Base-by-base conservation (phyloP, 2,113 vertebrate species). In the Eira barbara region DNA sequence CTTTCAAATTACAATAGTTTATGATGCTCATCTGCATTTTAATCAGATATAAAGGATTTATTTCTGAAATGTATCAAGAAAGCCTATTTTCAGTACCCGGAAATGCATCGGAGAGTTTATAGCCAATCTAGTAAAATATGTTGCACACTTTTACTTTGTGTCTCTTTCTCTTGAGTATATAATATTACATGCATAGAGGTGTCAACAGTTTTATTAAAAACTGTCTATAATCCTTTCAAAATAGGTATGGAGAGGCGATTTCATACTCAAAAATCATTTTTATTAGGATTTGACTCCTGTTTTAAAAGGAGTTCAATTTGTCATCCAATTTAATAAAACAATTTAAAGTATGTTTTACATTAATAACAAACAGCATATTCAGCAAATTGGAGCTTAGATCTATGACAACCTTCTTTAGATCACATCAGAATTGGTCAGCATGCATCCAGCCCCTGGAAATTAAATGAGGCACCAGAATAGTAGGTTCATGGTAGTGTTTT, bases 1-100 rank as follows among this genome's bases (percentile, higher is more conserved):
- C 71, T 98, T 98, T 98, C 89, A 98, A 97, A 98, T 98, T 98
- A 98, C 45, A 98, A 97, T 97, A 91, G 79, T 98, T 98, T 98
- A 98, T 98, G 93, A 95, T 96, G 47, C 84, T 98, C 39, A 97
- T 98, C 97, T 98, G 71, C 97, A 98, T 98, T 98, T 98, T 98
- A 98, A 98, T 98, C 98, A 98, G 97, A 98, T 97, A 95, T 96
- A 95, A 96, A 98, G 89, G 61, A 98, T 98, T 98, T 98, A 97
- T 98, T 98, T 49, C 94, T 96, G 89, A 98, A 98, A 98, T 96
- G 95, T 89, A 97, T 97, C 59, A 98, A 95, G 91, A 95, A 97
- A 97, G 49, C 91, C 80, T 95, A 97, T 98, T 98, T 98, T 98
- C 83, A 97, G 88, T 74, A 97, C 89, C 97, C 98, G 96, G 93